Evolutionary conservation across 2,113 vertebrate species (phyloP).

Genomic region (Poeciliopsis prolifica): DNA sequence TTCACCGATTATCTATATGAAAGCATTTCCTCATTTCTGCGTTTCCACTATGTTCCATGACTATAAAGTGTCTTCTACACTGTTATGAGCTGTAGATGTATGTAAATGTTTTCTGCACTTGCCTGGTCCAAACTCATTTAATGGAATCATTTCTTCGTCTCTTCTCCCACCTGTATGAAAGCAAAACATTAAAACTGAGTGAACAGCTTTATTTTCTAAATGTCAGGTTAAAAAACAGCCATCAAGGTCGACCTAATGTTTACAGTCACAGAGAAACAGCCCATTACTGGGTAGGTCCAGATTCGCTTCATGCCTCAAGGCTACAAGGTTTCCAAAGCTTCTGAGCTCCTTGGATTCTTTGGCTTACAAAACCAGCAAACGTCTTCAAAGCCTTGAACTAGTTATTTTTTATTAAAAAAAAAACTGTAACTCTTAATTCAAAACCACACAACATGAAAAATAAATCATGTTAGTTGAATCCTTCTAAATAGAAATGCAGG

Average conservation of each 20-base stretch:
- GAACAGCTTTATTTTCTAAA: background rate
- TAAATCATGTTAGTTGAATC: no score
- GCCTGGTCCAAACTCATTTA: conserved; percentile 95
- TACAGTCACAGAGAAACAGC: background rate
- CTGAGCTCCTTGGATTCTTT: no score
- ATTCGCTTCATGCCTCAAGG: background rate
- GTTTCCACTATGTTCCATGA: background rate
- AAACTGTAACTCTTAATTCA: background rate
- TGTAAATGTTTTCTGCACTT: conserved; percentile 40
- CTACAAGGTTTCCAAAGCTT: background rate
- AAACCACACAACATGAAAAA: background rate
- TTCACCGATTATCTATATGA: background rate
- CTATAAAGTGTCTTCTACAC: background rate
- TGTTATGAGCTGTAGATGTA: background rate
- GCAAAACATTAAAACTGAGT: conserved; percentile 30
- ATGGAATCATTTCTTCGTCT: conserved; percentile 90
- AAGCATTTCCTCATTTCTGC: background rate
- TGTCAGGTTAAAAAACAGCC: background rate
- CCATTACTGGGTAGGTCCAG: no score
- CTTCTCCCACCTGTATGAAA: conserved; percentile 80
- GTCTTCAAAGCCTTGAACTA: no score
- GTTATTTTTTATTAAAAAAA: no score
- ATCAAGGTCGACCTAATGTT: background rate
- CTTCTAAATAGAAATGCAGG: no score
- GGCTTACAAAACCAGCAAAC: no score